A percentile compares a stretch with the other conserved stretches of the same genome.
Evolutionary conservation across 2,888 invertebrate species (phyloP).

Genomic region (Calephelis perditalis): DNA sequence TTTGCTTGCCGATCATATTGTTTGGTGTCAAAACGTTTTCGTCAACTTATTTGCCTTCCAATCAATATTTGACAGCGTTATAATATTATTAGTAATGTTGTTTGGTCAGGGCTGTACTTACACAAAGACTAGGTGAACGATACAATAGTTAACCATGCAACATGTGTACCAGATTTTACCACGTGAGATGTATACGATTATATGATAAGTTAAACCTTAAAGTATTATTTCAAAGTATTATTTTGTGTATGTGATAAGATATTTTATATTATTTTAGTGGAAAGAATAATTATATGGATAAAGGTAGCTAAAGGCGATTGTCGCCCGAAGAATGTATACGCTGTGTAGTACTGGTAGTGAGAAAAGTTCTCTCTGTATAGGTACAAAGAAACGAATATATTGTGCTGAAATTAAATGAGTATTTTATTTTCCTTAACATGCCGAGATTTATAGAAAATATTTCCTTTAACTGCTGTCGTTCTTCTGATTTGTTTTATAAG

Average conservation of each 20-base stretch:
- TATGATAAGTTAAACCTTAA: conserved; percentile 58
- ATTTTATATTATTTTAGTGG: conserved; percentile 66
- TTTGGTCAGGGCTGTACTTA: conserved; percentile 45
- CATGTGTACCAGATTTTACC: conserved; percentile 45
- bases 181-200: conserved; percentile 63
- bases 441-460: not conserved
- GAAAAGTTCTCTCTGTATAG: conserved; percentile 60
- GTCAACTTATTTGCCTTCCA: too few relatives aligned
- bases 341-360: conserved; percentile 67
- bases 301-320: conserved; percentile 64
- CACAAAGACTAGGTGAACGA: conserved; percentile 42
- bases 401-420: conserved; percentile 55
- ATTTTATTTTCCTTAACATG: conserved; percentile 35
- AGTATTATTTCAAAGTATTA: conserved; percentile 76
- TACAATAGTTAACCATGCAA: conserved; percentile 48
- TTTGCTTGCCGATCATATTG: too few relatives aligned
- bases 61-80: not conserved
- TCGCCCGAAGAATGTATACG: conserved; percentile 61
- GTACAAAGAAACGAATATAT: conserved; percentile 73
- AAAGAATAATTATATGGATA: conserved; percentile 59
- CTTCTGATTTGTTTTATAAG: too few relatives aligned
- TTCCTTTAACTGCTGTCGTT: too few relatives aligned
- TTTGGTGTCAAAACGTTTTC: too few relatives aligned
- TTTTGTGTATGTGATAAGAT: conserved; percentile 72
- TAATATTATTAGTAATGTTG: conserved; percentile 15